phyloP scores from a whole-genome alignment of 2,888 invertebrate genomes.

The Nomada ruficornis region DNA sequence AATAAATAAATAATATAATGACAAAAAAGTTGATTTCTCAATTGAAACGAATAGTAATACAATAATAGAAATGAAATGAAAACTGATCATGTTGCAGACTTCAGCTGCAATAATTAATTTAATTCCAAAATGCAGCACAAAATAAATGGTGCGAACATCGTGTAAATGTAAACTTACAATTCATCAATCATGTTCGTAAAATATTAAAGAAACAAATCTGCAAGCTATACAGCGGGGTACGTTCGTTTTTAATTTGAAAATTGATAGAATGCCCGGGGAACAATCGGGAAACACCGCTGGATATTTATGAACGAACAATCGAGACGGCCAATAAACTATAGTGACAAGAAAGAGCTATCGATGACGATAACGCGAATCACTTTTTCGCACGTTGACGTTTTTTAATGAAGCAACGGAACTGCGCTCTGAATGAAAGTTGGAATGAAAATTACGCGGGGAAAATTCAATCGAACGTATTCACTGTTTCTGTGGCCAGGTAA shows the following conservation, averaged over 20 bases:
- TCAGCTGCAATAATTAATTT: too few relatives aligned
- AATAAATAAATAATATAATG: too few relatives aligned
- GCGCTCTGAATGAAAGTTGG: slow-evolving; percentile 17
- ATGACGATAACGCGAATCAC: slow-evolving; percentile 28
- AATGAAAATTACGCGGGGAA: slow-evolving; percentile 33
- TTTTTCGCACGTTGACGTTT: slow-evolving; percentile 27
- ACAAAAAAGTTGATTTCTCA: too few relatives aligned
- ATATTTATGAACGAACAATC: slow-evolving; percentile 23
- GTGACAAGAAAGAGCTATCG: neutral
- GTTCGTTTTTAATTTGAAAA: neutral
- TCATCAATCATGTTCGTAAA: neutral
- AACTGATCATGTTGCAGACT: too few relatives aligned
- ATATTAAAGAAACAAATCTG: neutral
- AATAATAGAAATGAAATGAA: too few relatives aligned
- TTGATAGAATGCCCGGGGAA: slow-evolving; percentile 21
- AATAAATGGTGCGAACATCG: too few relatives aligned
- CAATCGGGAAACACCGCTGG: slow-evolving; percentile 15
- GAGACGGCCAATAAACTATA: slow-evolving; percentile 14
- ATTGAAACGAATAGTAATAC: too few relatives aligned
- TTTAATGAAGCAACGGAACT: slow-evolving; percentile 27
- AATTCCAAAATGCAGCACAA: too few relatives aligned
- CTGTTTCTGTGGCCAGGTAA: neutral
- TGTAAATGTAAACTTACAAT: neutral
- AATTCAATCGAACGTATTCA: neutral
- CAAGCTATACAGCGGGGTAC: neutral